These are phyloP conservation scores for Calvadosia cruxmelitensis DNA, from an alignment of 30 jellyfish, hydroid and myxozoan genomes.

Conservation along the genomic window DNA sequence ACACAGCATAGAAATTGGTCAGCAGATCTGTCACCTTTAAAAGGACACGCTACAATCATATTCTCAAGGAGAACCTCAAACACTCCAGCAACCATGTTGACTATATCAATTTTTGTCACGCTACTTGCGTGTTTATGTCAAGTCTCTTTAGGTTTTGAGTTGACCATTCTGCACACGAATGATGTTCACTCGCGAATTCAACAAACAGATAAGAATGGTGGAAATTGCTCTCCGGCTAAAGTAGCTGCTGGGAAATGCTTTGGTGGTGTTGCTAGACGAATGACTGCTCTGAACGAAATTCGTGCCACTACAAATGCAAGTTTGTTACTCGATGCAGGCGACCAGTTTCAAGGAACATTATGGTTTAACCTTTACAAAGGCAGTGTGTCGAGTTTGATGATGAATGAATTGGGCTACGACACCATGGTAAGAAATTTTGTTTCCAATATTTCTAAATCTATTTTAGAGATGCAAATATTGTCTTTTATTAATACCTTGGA, in stretches of 20 bases:
- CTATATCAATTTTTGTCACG: neutral
- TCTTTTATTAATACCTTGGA: no score
- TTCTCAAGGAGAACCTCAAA: no score
- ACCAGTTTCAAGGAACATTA: slow-evolving; percentile 82
- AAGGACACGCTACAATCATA: no score
- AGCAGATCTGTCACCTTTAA: no score
- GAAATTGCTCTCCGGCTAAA: slow-evolving; percentile 39
- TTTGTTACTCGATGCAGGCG: slow-evolving; percentile 88
- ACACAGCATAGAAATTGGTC: no score
- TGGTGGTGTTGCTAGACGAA: slow-evolving; percentile 94
- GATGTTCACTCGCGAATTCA: slow-evolving; percentile 85
- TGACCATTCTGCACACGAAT: slow-evolving; percentile 78
- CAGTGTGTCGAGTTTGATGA: slow-evolving; percentile 41
- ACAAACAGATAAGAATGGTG: slow-evolving; percentile 59
- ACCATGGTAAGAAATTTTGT: slow-evolving; percentile 58
- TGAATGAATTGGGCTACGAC: slow-evolving; percentile 64
- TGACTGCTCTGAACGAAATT: slow-evolving; percentile 33
- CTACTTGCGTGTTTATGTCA: neutral
- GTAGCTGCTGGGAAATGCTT: slow-evolving; percentile 30
- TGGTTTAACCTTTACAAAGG: slow-evolving; percentile 90
- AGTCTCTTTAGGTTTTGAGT: slow-evolving; percentile 9
- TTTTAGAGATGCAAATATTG: no score
- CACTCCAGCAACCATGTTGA: no score
- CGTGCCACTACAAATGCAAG: slow-evolving; percentile 31
- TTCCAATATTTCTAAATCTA: no score